Conservation (phyloP, 1,140 invertebrate genomes). For the Subanguina moxae region DNA sequence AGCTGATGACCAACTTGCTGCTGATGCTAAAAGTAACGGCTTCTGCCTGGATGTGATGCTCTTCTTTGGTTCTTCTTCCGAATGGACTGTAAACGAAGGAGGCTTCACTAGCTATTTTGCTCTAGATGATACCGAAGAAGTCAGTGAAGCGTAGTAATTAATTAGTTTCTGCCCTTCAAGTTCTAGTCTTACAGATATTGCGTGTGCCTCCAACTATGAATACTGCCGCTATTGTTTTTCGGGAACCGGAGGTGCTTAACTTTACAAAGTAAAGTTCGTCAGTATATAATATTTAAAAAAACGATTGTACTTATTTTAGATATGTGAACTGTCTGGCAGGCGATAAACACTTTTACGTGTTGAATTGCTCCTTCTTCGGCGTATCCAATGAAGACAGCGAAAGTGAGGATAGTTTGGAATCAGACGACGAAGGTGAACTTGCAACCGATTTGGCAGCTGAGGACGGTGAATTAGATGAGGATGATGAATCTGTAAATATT, state of each 20-base stretch:
- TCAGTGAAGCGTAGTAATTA: no score
- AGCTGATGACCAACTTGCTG: slow-evolving; percentile 26
- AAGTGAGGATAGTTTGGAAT: slow-evolving; percentile 18
- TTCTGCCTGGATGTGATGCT: slow-evolving; percentile 41
- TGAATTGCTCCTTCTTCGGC: slow-evolving; percentile 39
- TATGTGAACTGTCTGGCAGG: slow-evolving; percentile 35
- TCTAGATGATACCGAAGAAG: slow-evolving; percentile 34
- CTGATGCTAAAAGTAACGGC: slow-evolving; percentile 41
- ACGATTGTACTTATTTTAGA: no score
- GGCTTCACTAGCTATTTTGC: slow-evolving; percentile 44
- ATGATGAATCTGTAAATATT: neutral
- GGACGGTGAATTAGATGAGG: neutral
- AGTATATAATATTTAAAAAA: no score
- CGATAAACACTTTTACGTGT: slow-evolving; percentile 31
- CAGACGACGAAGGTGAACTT: neutral
- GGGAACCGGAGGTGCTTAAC: slow-evolving; percentile 46
- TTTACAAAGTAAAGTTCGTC: slow-evolving; percentile 31
- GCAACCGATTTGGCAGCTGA: slow-evolving; percentile 7
- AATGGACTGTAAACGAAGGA: slow-evolving; percentile 31
- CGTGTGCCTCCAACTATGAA: slow-evolving; percentile 36
- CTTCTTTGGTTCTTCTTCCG: slow-evolving; percentile 29
- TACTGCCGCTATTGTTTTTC: slow-evolving; percentile 36
- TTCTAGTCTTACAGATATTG: slow-evolving; percentile 26
- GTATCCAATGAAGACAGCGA: slow-evolving; percentile 30
- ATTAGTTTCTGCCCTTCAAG: neutral